phyloP scores from a whole-genome alignment of 2,888 invertebrate genomes.

The Zelleria hepariella region DNA sequence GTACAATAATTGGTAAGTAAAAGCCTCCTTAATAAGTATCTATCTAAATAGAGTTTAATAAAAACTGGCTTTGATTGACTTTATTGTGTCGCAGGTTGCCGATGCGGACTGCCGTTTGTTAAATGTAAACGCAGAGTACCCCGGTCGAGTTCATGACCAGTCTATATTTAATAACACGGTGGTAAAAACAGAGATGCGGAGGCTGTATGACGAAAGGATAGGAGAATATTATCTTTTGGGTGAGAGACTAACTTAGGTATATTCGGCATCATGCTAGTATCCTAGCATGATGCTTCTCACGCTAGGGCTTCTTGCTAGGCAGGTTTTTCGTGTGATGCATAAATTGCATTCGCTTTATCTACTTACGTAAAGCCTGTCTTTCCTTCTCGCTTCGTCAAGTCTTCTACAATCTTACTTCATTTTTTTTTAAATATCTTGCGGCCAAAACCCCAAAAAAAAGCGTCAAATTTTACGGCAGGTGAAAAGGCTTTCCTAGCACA shows the following conservation, averaged over 20 bases:
- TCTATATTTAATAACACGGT: neutral
- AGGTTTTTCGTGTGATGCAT: neutral
- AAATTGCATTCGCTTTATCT: no score
- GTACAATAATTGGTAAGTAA: neutral
- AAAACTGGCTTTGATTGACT: neutral
- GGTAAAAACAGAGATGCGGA: neutral
- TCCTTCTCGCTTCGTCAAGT: no score
- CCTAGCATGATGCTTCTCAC: no score
- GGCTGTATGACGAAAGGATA: neutral
- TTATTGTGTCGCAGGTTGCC: neutral
- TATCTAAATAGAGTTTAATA: neutral
- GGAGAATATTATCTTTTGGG: neutral
- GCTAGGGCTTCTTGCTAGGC: no score
- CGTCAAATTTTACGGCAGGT: no score
- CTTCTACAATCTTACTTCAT: no score
- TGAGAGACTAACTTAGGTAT: neutral
- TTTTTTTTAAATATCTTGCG: no score
- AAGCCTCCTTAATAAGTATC: neutral
- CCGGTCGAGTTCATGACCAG: conserved; percentile 1
- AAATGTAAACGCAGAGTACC: neutral
- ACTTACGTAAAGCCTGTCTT: no score
- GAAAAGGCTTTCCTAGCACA: no score
- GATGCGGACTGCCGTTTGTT: neutral
- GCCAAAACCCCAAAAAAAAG: no score
- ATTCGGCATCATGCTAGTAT: neutral